phyloP scores from a whole-genome alignment of 2,888 invertebrate species.

The Plagodis pulveraria region DNA sequence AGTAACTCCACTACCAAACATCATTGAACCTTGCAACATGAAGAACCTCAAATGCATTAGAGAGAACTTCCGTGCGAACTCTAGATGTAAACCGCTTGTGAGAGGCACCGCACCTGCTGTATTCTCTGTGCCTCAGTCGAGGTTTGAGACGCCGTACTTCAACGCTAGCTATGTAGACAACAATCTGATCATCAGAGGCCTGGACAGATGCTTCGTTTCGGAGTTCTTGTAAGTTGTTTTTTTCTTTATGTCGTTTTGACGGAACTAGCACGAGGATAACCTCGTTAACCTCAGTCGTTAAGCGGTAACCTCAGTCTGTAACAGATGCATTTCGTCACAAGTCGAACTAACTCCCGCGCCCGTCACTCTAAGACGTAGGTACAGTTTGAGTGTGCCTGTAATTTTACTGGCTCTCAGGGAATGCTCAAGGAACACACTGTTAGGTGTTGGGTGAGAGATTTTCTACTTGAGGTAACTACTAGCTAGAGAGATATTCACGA shows the following conservation, averaged over 20 bases:
- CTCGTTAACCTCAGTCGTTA: no score
- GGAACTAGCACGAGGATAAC: no score
- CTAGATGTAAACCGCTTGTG: slow-evolving; percentile 50
- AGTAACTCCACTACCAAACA: slow-evolving; percentile 13
- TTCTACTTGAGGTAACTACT: no score
- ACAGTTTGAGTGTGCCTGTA: no score
- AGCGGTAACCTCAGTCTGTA: no score
- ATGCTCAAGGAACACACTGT: no score
- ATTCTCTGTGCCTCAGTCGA: slow-evolving; percentile 44
- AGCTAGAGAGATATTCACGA: no score
- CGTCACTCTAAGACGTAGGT: no score
- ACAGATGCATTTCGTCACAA: neutral
- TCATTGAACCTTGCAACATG: slow-evolving; percentile 54
- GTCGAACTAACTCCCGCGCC: neutral
- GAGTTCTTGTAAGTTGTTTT: slow-evolving; percentile 67
- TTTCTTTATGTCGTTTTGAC: no score
- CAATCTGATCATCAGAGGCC: slow-evolving; percentile 54
- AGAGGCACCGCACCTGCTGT: slow-evolving; percentile 42
- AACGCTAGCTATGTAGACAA: slow-evolving; percentile 63
- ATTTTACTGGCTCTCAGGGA: no score
- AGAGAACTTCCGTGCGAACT: slow-evolving; percentile 57
- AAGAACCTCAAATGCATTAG: slow-evolving; percentile 53
- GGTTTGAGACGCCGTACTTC: slow-evolving; percentile 62
- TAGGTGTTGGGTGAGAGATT: no score
- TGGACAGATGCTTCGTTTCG: slow-evolving; percentile 57